phyloP scores from a whole-genome alignment of 2,797 vertebrate species.

The Linurgus olivaceus region DNA sequence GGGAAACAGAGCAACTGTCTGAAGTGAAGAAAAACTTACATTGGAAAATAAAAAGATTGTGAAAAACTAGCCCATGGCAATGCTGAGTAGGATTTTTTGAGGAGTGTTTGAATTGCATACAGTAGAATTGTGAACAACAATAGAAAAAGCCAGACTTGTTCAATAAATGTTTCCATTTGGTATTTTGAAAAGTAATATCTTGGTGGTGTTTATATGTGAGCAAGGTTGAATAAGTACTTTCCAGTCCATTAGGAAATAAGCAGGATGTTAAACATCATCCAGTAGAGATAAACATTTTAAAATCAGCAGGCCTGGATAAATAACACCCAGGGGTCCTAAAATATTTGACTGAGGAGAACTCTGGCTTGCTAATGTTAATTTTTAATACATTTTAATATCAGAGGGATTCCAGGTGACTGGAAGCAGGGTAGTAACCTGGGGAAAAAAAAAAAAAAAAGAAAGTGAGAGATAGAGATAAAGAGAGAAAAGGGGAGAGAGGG shows the following conservation, averaged over 20 bases:
- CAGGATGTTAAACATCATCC: conserved; percentile 55
- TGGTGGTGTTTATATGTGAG: not conserved
- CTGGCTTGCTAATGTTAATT: conserved; percentile 55
- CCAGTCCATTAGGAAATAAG: conserved; percentile 55
- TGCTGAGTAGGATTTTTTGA: not conserved
- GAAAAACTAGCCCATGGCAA: not conserved
- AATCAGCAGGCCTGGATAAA: conserved; percentile 56
- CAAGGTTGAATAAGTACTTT: conserved; percentile 18
- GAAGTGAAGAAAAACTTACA: not conserved
- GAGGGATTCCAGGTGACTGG: conserved; percentile 43
- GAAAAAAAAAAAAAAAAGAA: not conserved
- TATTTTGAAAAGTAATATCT: conserved; percentile 13
- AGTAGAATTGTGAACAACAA: not conserved
- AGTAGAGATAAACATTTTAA: conserved; percentile 56
- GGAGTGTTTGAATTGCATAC: not conserved
- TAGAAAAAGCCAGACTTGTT: not conserved
- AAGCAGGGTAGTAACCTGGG: conserved; percentile 2
- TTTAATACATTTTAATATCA: conserved; percentile 62
- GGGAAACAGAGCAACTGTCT: not conserved
- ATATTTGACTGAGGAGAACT: conserved; percentile 46
- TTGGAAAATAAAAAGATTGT: not conserved
- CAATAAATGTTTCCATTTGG: not conserved
- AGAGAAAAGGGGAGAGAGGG: not conserved
- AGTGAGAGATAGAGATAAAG: not conserved
- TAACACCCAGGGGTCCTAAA: conserved; percentile 48